Evolutionary conservation across 2,113 vertebrate genomes (phyloP), one percentile per base, ranked within the genome.

Genomic region (Argyrosomus japonicus): DNA sequence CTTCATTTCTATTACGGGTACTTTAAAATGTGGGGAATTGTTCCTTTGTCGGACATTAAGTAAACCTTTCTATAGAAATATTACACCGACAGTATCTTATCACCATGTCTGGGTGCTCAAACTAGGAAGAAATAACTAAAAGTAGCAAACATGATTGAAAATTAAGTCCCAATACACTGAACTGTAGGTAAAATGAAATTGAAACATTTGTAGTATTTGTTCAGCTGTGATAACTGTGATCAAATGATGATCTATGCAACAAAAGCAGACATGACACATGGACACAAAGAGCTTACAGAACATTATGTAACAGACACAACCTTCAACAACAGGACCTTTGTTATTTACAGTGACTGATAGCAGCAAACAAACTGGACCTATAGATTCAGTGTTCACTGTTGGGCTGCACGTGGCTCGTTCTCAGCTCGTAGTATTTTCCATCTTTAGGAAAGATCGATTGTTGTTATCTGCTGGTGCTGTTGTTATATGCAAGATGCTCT

Each of bases 261-360:
- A 36, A 12, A 68, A 3, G 21, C 5, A 58, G 17, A 25, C 8
- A 50, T 36, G 45, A 36, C 11, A 17, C 11, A 7, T 32, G 27
- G 21, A 77, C 72, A 76, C 47, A 63, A 27, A 45, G 56, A 72
- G 45, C 14, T 60, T 9, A 65, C 32, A 74, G 17, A 45, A 43
- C 4, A 53, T 29, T 45, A 50, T 54, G 15, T 18, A 53, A 48
- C 53, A 58, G 61, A 53, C 10, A 23, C 18, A 62, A 2, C n/a
- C 18, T 29, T 60, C 23, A 0, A 75, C 47, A 75, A 25, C 5
- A 64, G 13, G 68, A 65, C 60, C 15, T 48, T 54, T 54, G 48
- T 50, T 68, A 21, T 57, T 58, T 56, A 56, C 56, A 63, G n/a
- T 5, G 23, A 82, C 27, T 69, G 48, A 73, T 6, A 25, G 53